Evolutionary conservation across 2,888 invertebrate genomes (phyloP), one percentile per base, ranked within the genome.

Genomic region (Stenolophus ochropezus): DNA sequence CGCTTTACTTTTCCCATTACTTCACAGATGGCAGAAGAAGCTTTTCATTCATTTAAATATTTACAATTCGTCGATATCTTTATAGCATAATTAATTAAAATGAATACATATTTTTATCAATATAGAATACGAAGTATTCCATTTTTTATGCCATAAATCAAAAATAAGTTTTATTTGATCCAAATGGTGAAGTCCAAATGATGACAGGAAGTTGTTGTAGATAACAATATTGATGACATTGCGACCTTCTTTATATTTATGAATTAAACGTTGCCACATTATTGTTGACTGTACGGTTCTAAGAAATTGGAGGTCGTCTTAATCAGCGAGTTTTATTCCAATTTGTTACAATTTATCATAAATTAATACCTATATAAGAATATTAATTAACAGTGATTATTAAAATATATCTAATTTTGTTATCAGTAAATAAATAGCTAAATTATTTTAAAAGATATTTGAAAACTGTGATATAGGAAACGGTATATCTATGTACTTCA

Each of bases 161-260:
- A n/a, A 73, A 47, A 73, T 73, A 73, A 73, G 14, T 73, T 73
- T 49, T 47, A 73, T 49, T 49, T 49, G 47, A 73, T 47, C 47
- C 47, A 73, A 21, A 69, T 69, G 65, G 61, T 69, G 65, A 73
- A 73, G 73, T 73, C 73, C 73, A 73, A 73, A 73, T 23, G 84
- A 65, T 82, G 82, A 82, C 85, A 85, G 85, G 85, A 85, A 85
- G 84, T 83, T 75, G 65, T 69, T 73, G 21, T 14, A 82, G 85
- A 85, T 85, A 85, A 85, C 78, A 83, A 84, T 85, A 84, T 82
- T 84, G 84, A 85, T 84, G 84, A 85, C 84, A 83, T 83, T 80
- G 47, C 84, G 83, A 84, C 85, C 84, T 83, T 73, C 23, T 73
- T 73, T 49, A 23, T 73, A 73, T 73, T 73, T 73, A 73, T 73